phyloP scores from a whole-genome alignment of 2,113 vertebrate genomes.

The Callipepla californica region DNA sequence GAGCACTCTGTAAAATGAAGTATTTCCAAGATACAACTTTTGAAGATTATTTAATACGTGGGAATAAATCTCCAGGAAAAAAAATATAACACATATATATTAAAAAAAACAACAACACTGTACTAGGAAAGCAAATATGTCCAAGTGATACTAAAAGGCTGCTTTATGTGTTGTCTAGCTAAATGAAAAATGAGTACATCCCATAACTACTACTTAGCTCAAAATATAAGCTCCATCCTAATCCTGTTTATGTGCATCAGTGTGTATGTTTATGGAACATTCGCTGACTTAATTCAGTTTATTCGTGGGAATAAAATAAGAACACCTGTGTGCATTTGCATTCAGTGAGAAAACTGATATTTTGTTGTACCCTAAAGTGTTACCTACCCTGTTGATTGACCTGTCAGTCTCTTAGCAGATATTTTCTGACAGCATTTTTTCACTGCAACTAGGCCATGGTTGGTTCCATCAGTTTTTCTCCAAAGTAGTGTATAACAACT shows the following conservation, averaged over 20 bases:
- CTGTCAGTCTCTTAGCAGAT: background rate
- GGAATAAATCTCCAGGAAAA: background rate
- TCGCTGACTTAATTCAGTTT: background rate
- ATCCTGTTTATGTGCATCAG: accelerated
- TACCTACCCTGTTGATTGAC: background rate
- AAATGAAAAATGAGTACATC: background rate
- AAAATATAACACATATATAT: background rate
- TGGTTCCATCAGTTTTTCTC: background rate
- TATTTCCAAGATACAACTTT: background rate
- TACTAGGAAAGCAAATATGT: background rate
- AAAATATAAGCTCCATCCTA: background rate
- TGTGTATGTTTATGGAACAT: background rate
- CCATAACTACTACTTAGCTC: background rate
- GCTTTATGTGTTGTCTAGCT: background rate
- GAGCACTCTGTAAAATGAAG: background rate
- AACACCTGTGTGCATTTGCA: background rate
- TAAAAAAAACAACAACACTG: background rate
- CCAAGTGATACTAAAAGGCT: background rate
- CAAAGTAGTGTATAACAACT: background rate
- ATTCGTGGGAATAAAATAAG: background rate
- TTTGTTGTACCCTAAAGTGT: background rate
- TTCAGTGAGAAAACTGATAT: background rate
- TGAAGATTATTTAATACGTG: background rate
- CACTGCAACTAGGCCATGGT: background rate
- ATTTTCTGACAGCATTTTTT: background rate